A percentile compares a stretch with the other conserved stretches of the same genome.
phyloP scores from a whole-genome alignment of 1,140 invertebrate species.

The Myzus persicae region DNA sequence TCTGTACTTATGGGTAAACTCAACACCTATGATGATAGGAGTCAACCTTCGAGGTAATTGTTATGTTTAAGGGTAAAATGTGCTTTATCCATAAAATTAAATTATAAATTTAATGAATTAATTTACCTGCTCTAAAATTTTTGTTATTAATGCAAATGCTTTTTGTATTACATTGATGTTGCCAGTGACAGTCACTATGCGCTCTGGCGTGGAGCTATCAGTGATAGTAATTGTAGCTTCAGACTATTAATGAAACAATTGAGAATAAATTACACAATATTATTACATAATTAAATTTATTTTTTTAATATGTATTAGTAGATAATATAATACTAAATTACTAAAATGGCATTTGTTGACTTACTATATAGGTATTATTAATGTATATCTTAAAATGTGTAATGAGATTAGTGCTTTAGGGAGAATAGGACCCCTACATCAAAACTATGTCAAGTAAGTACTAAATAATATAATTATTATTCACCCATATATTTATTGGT shows the following conservation, averaged over 20 bases:
- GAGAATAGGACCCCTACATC: too few species aligned
- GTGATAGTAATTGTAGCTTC: slow-evolving; percentile 59
- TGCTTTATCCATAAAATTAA: not conserved
- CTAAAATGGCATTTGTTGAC: not conserved
- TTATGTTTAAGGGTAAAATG: not conserved
- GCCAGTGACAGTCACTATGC: slow-evolving; percentile 60
- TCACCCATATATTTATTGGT: too few species aligned
- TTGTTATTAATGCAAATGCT: slow-evolving; percentile 60
- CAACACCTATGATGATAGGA: not conserved
- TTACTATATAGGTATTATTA: not conserved
- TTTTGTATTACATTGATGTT: slow-evolving; percentile 59
- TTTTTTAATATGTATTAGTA: not conserved
- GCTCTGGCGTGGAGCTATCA: slow-evolving; percentile 59
- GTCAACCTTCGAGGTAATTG: not conserved
- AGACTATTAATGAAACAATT: slow-evolving; percentile 46
- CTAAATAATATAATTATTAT: too few species aligned
- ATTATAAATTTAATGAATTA: not conserved
- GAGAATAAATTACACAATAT: not conserved
- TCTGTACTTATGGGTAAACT: not conserved
- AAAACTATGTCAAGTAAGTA: not conserved
- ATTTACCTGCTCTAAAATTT: slow-evolving; percentile 62
- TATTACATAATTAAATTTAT: not conserved
- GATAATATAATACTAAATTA: not conserved
- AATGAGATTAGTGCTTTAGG: not conserved
- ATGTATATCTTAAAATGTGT: not conserved